phyloP scores from a whole-genome alignment of 2,113 vertebrate genomes.

The Leptobrachium leishanense region DNA sequence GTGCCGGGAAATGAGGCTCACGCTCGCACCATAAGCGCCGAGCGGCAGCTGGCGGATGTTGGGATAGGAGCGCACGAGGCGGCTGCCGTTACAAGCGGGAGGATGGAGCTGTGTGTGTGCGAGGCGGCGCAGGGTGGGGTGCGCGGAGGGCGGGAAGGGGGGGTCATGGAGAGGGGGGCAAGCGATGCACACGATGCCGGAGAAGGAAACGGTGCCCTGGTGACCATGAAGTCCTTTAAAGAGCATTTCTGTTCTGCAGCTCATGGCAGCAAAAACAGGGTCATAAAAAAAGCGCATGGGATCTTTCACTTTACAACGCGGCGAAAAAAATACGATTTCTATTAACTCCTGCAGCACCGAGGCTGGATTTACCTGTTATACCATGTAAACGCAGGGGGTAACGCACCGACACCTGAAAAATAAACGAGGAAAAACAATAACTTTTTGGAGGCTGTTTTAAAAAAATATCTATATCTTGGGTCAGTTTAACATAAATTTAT shows the following conservation, averaged over 20 bases:
- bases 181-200: background rate
- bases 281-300: background rate
- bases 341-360: background rate
- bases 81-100: constrained; percentile 59
- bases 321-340: background rate
- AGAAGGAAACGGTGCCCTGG: constrained; percentile 1
- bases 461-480: too few relatives aligned
- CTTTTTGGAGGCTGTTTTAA: too few relatives aligned
- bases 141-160: too few relatives aligned
- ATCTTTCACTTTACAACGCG: background rate
- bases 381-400: too few relatives aligned
- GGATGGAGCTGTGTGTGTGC: constrained; percentile 14
- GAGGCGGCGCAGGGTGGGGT: constrained; percentile 25
- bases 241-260: background rate
- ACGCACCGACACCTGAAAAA: too few relatives aligned
- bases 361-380: too few relatives aligned
- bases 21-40: constrained; percentile 15
- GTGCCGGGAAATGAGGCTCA: constrained; percentile 79
- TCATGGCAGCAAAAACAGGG: background rate
- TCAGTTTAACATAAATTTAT: too few relatives aligned
- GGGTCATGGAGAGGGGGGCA: background rate
- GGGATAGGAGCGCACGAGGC: constrained; percentile 62
- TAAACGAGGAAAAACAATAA: too few relatives aligned
- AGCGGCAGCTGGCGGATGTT: constrained; percentile 34
- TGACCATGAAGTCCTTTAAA: constrained; percentile 8